Conservation (phyloP, 2,797 vertebrate genomes). For the Xiphorhynchus erythropygius region DNA sequence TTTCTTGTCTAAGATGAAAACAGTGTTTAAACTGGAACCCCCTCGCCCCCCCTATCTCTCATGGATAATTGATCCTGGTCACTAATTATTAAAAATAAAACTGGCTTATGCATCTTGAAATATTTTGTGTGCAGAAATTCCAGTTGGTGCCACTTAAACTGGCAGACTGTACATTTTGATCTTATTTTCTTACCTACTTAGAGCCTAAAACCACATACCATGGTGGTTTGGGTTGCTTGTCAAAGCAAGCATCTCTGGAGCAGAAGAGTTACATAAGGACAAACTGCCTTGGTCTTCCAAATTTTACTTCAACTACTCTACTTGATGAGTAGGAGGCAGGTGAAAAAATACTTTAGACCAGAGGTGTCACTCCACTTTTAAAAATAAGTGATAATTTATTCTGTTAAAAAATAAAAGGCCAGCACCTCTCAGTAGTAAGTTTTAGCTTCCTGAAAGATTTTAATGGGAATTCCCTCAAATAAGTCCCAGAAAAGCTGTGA, state of each 20-base stretch:
- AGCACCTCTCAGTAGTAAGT: neutral
- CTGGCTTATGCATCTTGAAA: neutral
- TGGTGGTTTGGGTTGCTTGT: neutral
- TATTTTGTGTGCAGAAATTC: neutral
- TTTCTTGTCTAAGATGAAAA: neutral
- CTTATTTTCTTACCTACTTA: neutral
- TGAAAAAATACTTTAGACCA: neutral
- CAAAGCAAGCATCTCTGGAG: neutral
- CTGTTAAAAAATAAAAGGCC: neutral
- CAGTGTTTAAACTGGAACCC: neutral
- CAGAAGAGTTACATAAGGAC: neutral
- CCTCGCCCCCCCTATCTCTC: neutral
- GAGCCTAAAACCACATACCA: neutral
- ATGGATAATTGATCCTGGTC: neutral
- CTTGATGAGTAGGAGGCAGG: neutral
- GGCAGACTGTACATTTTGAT: neutral
- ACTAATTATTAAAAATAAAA: neutral
- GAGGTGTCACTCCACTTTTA: neutral
- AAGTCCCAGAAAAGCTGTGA: neutral
- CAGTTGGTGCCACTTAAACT: neutral
- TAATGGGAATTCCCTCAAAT: neutral
- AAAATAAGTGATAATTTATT: neutral
- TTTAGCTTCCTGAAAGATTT: neutral
- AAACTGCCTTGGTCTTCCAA: neutral
- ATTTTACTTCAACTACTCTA: neutral